Conservation (phyloP, 1,140 invertebrate species). For the Wiebesia pumilae region DNA sequence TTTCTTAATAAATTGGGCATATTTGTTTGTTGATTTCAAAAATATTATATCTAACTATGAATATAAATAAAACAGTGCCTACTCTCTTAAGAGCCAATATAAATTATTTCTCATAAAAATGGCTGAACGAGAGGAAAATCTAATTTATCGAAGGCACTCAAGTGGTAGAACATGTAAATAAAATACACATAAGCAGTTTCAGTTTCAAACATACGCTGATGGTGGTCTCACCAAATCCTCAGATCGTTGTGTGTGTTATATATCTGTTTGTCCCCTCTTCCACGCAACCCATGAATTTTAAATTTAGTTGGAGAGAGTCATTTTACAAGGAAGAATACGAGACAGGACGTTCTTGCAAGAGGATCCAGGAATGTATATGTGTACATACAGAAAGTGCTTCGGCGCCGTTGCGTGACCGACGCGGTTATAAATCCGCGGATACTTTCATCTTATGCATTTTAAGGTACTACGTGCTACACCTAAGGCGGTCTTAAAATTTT, state of each 20-base stretch:
- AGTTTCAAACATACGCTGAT: neutral
- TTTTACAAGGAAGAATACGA: constrained; percentile 39
- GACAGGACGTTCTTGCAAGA: neutral
- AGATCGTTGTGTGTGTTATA: neutral
- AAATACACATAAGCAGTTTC: neutral
- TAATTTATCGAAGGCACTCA: neutral
- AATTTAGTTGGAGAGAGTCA: constrained; percentile 50
- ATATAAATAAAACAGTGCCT: too few species aligned
- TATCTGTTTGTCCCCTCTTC: neutral
- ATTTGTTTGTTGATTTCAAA: too few species aligned
- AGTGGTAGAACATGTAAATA: neutral
- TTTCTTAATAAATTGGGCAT: too few species aligned
- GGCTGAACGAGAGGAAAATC: neutral
- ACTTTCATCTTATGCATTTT: constrained; percentile 66
- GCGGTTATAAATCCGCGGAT: constrained; percentile 64
- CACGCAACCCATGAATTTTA: constrained; percentile 41
- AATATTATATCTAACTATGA: too few species aligned
- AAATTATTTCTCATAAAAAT: neutral
- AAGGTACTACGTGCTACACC: constrained; percentile 3
- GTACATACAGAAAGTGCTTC: constrained; percentile 41
- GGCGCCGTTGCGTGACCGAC: constrained; percentile 64
- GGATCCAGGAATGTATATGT: neutral
- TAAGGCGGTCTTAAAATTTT: neutral
- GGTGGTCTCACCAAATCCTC: neutral
- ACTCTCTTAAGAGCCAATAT: neutral